Conservation (phyloP, 2,888 invertebrate species). For the Stratiomys singularior region DNA sequence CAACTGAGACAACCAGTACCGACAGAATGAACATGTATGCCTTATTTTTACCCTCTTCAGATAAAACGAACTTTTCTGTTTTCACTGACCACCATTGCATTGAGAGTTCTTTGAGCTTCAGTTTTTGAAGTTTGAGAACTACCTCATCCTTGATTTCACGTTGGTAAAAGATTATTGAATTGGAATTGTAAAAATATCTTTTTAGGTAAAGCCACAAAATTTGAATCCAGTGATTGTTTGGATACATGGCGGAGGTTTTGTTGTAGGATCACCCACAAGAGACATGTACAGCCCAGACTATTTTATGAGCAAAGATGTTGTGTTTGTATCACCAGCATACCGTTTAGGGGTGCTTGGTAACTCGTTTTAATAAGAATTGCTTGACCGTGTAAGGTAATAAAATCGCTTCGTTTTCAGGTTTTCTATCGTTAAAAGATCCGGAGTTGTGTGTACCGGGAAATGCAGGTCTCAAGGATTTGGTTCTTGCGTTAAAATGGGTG, state of each 20-base stretch:
- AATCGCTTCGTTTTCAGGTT: no score
- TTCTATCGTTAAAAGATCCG: constrained; percentile 66
- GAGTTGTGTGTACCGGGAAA: constrained; percentile 67
- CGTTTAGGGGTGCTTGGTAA: constrained; percentile 66
- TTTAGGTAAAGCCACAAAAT: constrained; percentile 57
- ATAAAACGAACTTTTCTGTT: no score
- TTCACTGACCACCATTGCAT: no score
- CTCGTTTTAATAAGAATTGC: no score
- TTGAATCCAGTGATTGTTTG: constrained; percentile 66
- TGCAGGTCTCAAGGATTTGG: constrained; percentile 68
- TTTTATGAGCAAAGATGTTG: constrained; percentile 66
- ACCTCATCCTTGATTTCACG: no score
- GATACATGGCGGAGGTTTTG: constrained; percentile 68
- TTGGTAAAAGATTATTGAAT: no score
- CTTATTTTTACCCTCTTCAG: no score
- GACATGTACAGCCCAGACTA: constrained; percentile 66
- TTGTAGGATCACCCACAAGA: constrained; percentile 64
- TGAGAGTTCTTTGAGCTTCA: no score
- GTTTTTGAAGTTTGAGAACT: no score
- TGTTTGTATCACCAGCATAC: constrained; percentile 66
- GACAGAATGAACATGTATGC: not conserved
- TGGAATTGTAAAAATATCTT: not conserved
- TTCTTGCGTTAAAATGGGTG: constrained; percentile 67
- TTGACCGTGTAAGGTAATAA: no score
- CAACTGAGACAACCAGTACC: no score